These are phyloP conservation scores for Notodonta dromedarius DNA, from an alignment of 2,888 invertebrate species.

Conservation along the genomic window DNA sequence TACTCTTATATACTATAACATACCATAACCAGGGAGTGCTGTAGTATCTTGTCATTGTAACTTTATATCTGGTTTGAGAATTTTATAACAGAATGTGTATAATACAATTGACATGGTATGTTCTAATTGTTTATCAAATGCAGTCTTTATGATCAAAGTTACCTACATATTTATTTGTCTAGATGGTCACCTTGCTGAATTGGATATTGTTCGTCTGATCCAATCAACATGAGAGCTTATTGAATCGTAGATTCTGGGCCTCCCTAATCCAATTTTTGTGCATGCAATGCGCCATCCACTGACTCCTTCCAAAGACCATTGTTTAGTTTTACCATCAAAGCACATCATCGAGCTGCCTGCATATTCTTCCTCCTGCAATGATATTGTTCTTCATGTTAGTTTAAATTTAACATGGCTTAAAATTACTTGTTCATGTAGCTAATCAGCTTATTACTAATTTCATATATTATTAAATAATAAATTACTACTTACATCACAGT, in stretches of 20 bases:
- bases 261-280: conserved; percentile 89
- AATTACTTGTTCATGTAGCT: neutral
- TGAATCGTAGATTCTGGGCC: conserved; percentile 93
- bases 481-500: conserved; percentile 90
- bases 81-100: neutral
- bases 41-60: neutral
- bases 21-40: neutral
- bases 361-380: conserved; percentile 92
- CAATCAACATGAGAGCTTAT: conserved; percentile 93
- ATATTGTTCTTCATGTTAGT: neutral
- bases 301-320: conserved; percentile 92
- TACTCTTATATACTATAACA: no score
- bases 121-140: conserved; percentile 18
- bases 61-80: neutral
- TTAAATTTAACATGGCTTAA: neutral
- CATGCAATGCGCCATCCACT: conserved; percentile 95
- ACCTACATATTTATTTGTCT: neutral
- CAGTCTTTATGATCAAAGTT: conserved; percentile 55
- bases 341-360: conserved; percentile 95
- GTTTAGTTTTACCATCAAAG: conserved; percentile 87
- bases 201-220: conserved; percentile 90
- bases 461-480: conserved; percentile 12
- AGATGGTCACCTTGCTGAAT: conserved; percentile 72
- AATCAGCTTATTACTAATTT: neutral
- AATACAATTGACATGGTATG: neutral